Conservation (phyloP, 2,113 vertebrate species). For the Uria aalge region DNA sequence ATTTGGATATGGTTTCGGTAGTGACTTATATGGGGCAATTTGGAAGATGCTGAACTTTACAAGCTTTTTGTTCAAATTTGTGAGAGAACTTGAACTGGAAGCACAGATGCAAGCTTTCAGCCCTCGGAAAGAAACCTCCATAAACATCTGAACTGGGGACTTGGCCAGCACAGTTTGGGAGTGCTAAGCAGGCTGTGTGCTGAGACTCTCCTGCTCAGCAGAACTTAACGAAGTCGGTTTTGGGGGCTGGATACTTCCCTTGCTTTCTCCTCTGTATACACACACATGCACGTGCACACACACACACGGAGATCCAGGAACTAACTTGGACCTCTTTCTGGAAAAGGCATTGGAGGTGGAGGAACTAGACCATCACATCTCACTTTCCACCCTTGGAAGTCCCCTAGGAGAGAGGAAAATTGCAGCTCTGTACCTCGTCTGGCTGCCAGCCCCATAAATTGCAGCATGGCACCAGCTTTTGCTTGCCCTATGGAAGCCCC, state of each 20-base stretch:
- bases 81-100: constrained; percentile 26
- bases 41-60: constrained; percentile 49
- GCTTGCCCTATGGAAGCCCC: not conserved
- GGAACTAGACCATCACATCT: not conserved
- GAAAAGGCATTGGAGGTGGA: not conserved
- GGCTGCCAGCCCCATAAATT: not conserved
- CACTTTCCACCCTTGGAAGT: not conserved
- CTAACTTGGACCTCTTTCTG: not conserved
- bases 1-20: constrained; percentile 39
- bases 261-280: not conserved
- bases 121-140: constrained; percentile 15
- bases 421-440: not conserved
- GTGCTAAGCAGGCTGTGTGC: not conserved
- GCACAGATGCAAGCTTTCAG: constrained; percentile 19
- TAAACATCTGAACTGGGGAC: not conserved
- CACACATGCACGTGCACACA: no score
- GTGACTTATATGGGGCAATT: constrained; percentile 41
- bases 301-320: not conserved
- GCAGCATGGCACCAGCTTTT: not conserved
- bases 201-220: not conserved
- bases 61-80: constrained; percentile 15
- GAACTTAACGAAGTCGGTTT: not conserved
- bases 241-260: not conserved
- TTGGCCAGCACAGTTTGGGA: not conserved
- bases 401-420: not conserved